phyloP scores from a whole-genome alignment of 2,888 invertebrate species.

The Byasa hedistus region DNA sequence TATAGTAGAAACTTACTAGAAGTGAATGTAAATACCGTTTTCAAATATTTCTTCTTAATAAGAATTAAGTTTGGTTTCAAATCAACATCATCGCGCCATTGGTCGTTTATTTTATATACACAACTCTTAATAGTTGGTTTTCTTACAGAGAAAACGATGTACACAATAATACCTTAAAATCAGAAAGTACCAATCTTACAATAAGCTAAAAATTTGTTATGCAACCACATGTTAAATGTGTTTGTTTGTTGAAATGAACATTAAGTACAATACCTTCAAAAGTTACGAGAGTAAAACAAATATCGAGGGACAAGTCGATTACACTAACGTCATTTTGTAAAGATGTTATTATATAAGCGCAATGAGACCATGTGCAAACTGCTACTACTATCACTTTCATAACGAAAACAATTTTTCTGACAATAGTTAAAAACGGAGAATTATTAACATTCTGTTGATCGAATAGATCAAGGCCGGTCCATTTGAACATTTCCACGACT shows the following conservation, averaged over 20 bases:
- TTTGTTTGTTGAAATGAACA: no score
- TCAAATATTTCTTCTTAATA: slow-evolving; percentile 18
- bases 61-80: slow-evolving; percentile 14
- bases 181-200: neutral
- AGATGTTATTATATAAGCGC: slow-evolving; percentile 6
- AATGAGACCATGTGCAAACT: slow-evolving; percentile 13
- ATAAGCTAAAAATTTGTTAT: neutral
- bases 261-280: slow-evolving; percentile 11
- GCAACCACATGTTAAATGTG: no score
- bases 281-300: slow-evolving; percentile 11
- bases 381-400: slow-evolving; percentile 5
- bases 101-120: slow-evolving; percentile 11
- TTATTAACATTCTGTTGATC: slow-evolving; percentile 1
- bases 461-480: slow-evolving; percentile 17
- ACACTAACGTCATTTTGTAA: neutral
- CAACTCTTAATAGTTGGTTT: slow-evolving; percentile 13
- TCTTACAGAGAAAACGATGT: slow-evolving; percentile 12
- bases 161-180: slow-evolving; percentile 13
- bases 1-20: slow-evolving; percentile 11
- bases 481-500: slow-evolving; percentile 10
- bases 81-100: slow-evolving; percentile 17
- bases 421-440: neutral
- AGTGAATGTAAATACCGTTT: slow-evolving; percentile 8
- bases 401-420: slow-evolving; percentile 11
- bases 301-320: slow-evolving; percentile 18